Evolutionary conservation across 64 coral and sea anemone genomes (phyloP).

Genomic region (Stichodactyla mertensii): DNA sequence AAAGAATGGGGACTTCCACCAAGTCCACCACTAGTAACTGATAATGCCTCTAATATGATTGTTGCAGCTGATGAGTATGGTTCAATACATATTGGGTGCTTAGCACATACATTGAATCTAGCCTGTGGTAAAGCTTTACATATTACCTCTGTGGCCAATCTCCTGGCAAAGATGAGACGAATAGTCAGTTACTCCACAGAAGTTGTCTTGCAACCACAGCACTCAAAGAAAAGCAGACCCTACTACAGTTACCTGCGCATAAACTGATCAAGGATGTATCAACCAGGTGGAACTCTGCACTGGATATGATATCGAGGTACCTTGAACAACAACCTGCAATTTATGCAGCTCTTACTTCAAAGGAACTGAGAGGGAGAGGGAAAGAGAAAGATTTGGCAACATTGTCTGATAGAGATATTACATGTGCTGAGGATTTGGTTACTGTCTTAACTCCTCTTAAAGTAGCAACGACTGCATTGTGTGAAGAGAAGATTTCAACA

Average conservation of each 20-base stretch:
- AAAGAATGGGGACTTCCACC: constrained; percentile 42
- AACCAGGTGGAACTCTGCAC: constrained; percentile 52
- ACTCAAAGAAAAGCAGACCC: constrained; percentile 52
- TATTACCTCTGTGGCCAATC: constrained; percentile 40
- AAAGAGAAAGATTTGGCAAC: constrained; percentile 35
- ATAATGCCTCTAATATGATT: constrained; percentile 35
- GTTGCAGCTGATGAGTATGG: constrained; percentile 26
- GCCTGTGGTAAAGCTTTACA: constrained; percentile 34
- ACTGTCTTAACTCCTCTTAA: too few relatives aligned
- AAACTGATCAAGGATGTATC: constrained; percentile 47
- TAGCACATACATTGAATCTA: constrained; percentile 36
- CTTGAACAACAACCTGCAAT: constrained; percentile 43
- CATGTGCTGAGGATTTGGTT: too few relatives aligned
- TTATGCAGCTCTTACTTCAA: constrained; percentile 50
- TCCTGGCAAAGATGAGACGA: constrained; percentile 50
- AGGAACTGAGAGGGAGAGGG: constrained; percentile 33
- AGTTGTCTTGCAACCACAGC: constrained; percentile 39
- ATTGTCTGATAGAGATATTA: constrained; percentile 31
- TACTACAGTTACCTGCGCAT: constrained; percentile 46
- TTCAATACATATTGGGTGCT: constrained; percentile 34
- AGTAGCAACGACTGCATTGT: too few relatives aligned
- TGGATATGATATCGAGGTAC: constrained; percentile 39
- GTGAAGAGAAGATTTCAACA: too few relatives aligned
- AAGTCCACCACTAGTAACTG: constrained; percentile 46
- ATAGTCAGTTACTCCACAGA: constrained; percentile 37